Evolutionary conservation across 2,797 vertebrate species (phyloP), one percentile per base, ranked within the genome.

Genomic region (Rhynchonycteris naso): DNA sequence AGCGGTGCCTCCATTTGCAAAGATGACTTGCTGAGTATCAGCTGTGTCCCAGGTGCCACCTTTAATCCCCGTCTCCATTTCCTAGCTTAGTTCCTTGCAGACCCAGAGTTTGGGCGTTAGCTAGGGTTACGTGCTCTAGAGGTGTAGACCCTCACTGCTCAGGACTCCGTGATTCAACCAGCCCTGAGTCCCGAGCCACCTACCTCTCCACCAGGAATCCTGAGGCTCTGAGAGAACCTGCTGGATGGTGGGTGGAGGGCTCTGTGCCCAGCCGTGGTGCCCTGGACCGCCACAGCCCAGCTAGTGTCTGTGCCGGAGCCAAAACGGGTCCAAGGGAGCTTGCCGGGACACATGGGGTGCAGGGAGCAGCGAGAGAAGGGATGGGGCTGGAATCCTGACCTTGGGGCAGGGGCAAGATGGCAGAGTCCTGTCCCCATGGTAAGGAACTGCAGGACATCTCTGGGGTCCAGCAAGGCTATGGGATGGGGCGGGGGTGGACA

Each of bases 121-220:
- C n/a, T 11, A 1, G 0, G 6, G n/a, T n/a, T 12, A 26, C 2
- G 30, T 4, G 0, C 43, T 56, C 1, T 4, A n/a, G 47, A 43
- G 89, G n/a, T 2, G 12, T 22, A 52, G 47, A 24, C 19, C 22
- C 38, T 58, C 24, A 19, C n/a, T 7, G 52, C 43, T 47, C 52
- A 33, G 74, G 58, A 14, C 13, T 13, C 3, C 4, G 6, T 1
- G 2, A 8, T 33, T 56, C 35, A 38, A 6, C 18, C n/a, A 28
- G 71, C 24, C 30, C 28, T 28, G 30, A 54, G 43, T 43, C 43
- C 43, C 43, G 5, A 30, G 47, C 71, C 1, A 10, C 19, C 11
- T 7, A 28, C 47, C 8, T 33, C 28, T 35, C 35, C 22, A 33
- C 2, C 22, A 18, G 5, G 22, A 19, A 5, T 11, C 68, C 71